A percentile compares a stretch with the other conserved stretches of the same genome.
Conservation (phyloP, 2,797 vertebrate genomes). For the Chelon labrosus region DNA sequence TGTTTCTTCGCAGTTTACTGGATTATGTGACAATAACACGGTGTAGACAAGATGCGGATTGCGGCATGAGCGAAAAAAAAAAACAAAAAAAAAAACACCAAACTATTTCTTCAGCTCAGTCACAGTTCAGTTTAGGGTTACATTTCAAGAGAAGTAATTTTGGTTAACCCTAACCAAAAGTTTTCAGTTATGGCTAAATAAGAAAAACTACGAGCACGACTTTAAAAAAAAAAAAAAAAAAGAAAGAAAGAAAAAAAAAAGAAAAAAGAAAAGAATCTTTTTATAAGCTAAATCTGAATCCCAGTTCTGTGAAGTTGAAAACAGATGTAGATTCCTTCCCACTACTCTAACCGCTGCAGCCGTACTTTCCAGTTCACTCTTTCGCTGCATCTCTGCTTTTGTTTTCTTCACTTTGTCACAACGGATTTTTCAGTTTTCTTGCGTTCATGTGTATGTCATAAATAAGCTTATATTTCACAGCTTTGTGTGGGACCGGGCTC, state of each 20-base stretch:
- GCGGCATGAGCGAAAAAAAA: background rate
- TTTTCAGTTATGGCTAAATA: conserved; percentile 52
- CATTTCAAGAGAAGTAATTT: conserved; percentile 36
- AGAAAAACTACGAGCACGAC: conserved; percentile 8
- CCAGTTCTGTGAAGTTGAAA: conserved; percentile 57
- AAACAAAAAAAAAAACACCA: too few species aligned
- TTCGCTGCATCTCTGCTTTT: conserved; percentile 13
- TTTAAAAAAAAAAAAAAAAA: conserved; percentile 36
- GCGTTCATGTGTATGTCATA: background rate
- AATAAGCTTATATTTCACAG: conserved; percentile 17
- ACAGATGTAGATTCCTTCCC: conserved; percentile 61
- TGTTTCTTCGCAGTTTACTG: background rate
- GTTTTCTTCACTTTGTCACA: conserved; percentile 15
- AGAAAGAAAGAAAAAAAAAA: too few species aligned
- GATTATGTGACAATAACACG: background rate
- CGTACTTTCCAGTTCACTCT: conserved; percentile 26
- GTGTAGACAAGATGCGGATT: background rate
- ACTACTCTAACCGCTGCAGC: conserved; percentile 40
- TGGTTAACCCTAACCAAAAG: conserved; percentile 34
- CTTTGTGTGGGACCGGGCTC: background rate
- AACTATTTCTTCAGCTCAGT: background rate
- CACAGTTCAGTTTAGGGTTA: conserved; percentile 20
- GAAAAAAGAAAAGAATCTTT: conserved; percentile 31
- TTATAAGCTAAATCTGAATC: conserved; percentile 48
- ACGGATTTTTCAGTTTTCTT: conserved; percentile 1